phyloP scores from a whole-genome alignment of 2,113 vertebrate species.

The Pterocles gutturalis region DNA sequence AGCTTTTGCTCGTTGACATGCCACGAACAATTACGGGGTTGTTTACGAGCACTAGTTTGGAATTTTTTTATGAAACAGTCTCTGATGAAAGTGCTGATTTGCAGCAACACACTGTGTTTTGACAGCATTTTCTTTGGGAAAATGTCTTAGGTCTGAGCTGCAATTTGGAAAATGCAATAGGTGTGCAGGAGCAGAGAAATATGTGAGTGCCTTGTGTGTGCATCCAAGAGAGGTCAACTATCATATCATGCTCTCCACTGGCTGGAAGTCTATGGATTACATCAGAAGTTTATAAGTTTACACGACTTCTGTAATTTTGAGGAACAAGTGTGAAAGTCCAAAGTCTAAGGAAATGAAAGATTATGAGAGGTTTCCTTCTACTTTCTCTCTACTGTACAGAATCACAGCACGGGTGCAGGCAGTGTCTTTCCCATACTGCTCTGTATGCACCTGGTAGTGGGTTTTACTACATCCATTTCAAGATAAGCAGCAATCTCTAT shows the following conservation, averaged over 20 bases:
- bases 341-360: neutral
- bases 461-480: neutral
- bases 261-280: neutral
- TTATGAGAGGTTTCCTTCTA: neutral
- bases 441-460: no score
- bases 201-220: neutral
- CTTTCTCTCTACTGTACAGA: neutral
- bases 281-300: neutral
- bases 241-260: rapidly evolving
- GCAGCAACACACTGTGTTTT: neutral
- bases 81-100: neutral
- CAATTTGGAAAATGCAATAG: neutral
- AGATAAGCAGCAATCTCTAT: neutral
- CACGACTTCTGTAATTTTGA: neutral
- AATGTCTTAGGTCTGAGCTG: neutral
- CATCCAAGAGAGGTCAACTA: neutral
- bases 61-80: neutral
- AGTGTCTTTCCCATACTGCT: neutral
- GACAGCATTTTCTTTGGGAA: neutral
- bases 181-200: neutral
- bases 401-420: neutral
- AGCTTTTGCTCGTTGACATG: neutral
- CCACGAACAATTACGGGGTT: neutral
- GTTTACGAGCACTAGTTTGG: neutral
- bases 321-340: neutral